Evolutionary conservation across 1,140 invertebrate species (phyloP).

Genomic region (Drosophila nikananu): DNA sequence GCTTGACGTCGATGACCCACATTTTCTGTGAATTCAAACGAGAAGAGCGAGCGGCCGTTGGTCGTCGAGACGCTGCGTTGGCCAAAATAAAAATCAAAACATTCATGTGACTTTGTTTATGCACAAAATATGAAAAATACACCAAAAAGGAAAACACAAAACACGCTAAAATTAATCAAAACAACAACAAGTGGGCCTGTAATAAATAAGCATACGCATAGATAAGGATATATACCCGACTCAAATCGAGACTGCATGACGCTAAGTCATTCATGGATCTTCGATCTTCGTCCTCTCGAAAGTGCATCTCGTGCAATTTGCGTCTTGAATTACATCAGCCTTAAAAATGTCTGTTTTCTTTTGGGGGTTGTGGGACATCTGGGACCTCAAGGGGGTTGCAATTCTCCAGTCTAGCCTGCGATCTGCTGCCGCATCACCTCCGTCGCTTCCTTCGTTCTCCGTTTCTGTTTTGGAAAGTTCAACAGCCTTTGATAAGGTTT

Average conservation of each 20-base stretch:
- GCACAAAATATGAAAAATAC: slow-evolving; percentile 64
- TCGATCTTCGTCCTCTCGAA: slow-evolving; percentile 31
- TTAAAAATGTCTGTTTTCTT: not conserved
- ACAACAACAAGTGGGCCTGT: slow-evolving; percentile 44
- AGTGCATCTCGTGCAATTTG: slow-evolving; percentile 23
- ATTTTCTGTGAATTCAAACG: slow-evolving; percentile 40
- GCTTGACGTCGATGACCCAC: slow-evolving; percentile 74
- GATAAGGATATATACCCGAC: slow-evolving; percentile 30
- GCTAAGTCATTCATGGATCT: slow-evolving; percentile 41
- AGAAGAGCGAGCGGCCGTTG: slow-evolving; percentile 16
- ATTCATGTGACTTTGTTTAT: slow-evolving; percentile 76
- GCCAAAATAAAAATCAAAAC: slow-evolving; percentile 41
- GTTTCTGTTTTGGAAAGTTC: slow-evolving; percentile 23
- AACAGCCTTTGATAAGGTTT: slow-evolving; percentile 50
- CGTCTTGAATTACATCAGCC: slow-evolving; percentile 44
- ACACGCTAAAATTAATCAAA: slow-evolving; percentile 33
- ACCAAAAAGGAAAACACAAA: slow-evolving; percentile 23
- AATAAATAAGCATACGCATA: slow-evolving; percentile 43
- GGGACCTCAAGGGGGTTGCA: not conserved
- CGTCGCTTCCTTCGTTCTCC: not conserved
- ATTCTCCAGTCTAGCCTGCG: slow-evolving; percentile 5
- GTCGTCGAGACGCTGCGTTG: slow-evolving; percentile 32
- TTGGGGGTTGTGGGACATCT: slow-evolving; percentile 2
- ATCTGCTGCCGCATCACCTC: slow-evolving; percentile 13
- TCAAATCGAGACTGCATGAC: slow-evolving; percentile 51